Conservation (phyloP, 2,797 vertebrate species). For the Taeniopygia guttata region DNA sequence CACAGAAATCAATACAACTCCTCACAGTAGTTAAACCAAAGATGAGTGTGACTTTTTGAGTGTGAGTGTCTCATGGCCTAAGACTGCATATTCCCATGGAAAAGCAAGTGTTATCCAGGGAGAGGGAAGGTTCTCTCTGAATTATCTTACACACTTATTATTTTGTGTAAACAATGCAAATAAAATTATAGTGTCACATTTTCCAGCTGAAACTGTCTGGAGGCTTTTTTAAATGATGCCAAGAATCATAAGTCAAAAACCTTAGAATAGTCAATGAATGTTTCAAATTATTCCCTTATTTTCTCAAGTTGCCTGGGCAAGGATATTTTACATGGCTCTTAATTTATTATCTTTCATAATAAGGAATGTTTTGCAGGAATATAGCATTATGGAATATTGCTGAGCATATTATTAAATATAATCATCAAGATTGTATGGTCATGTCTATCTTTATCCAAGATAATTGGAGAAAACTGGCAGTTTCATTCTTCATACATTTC, state of each 20-base stretch:
- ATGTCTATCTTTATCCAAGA: not conserved
- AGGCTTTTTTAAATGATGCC: not conserved
- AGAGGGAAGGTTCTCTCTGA: not conserved
- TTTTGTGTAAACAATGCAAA: not conserved
- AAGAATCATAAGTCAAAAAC: conserved; percentile 19
- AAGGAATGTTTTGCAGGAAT: conserved; percentile 27
- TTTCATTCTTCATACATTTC: not conserved
- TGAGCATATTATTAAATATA: conserved; percentile 39
- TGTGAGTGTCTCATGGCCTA: not conserved
- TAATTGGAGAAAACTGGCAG: not conserved
- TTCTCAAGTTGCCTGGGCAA: not conserved
- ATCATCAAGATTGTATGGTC: not conserved
- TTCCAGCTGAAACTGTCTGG: not conserved
- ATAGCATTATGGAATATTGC: not conserved
- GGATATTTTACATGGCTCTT: conserved; percentile 36
- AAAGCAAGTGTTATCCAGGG: not conserved
- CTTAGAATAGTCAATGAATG: not conserved
- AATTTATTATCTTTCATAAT: conserved; percentile 63
- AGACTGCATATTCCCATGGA: not conserved
- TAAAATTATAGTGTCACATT: not conserved
- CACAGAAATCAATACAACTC: not conserved
- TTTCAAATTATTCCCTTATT: conserved; percentile 47
- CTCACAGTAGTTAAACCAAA: not conserved
- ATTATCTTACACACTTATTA: not conserved
- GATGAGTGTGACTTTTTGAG: not conserved